Evolutionary conservation across 2,888 invertebrate species (phyloP).

Genomic region (Ditula angustiorana): DNA sequence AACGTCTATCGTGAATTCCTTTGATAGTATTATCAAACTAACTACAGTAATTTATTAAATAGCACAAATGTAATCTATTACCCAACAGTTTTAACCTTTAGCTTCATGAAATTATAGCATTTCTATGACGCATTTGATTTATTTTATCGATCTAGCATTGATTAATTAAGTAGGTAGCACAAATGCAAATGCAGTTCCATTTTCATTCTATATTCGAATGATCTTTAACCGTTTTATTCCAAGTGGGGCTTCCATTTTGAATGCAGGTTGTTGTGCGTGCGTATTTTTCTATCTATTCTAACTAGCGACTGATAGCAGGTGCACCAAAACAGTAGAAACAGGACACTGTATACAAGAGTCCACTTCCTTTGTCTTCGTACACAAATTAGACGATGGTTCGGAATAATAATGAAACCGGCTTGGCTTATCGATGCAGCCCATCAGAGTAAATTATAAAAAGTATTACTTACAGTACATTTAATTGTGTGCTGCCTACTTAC

Average conservation of each 20-base stretch:
- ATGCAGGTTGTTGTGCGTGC: conserved; percentile 1
- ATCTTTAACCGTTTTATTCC: not conserved
- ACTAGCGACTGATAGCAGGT: conserved; percentile 45
- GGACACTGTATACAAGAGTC: conserved; percentile 65
- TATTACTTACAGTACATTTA: too few relatives aligned
- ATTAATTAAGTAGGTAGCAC: not conserved
- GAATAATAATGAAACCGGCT: conserved; percentile 72
- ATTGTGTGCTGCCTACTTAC: too few relatives aligned
- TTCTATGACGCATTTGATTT: not conserved
- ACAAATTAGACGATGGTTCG: conserved; percentile 71
- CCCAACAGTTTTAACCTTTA: conserved; percentile 17
- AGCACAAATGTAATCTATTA: conserved; percentile 7
- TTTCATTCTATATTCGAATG: not conserved
- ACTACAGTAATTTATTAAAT: conserved; percentile 19
- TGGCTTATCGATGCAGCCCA: conserved; percentile 47
- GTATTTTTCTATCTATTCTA: conserved; percentile 5
- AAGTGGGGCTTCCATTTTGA: not conserved
- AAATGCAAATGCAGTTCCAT: not conserved
- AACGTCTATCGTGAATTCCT: conserved; percentile 11
- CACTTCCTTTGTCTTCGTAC: conserved; percentile 75
- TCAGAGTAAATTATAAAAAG: conserved; percentile 35
- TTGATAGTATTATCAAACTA: conserved; percentile 18
- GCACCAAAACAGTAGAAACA: conserved; percentile 59
- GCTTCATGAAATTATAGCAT: not conserved
- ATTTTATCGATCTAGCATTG: not conserved